Percentiles rank a stretch among this genome's conserved stretches.
Evolutionary conservation across 2,797 vertebrate genomes (phyloP).

Genomic region (Philypnodon macrostomus): DNA sequence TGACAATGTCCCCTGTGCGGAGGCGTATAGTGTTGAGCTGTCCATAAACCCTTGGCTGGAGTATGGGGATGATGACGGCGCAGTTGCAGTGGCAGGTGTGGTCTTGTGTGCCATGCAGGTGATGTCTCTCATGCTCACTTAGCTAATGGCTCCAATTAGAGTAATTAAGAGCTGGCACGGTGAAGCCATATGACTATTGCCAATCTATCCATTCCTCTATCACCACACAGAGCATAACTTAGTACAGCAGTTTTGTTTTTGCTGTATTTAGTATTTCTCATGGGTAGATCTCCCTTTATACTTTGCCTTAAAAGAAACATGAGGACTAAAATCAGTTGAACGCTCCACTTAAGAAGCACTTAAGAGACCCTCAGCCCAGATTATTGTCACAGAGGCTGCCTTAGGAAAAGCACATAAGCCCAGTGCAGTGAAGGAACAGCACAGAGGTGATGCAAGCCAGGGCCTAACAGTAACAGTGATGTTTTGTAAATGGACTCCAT

Average conservation of each 20-base stretch:
- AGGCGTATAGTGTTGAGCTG: constrained; percentile 30
- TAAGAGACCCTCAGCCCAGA: constrained; percentile 68
- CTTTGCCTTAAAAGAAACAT: constrained; percentile 65
- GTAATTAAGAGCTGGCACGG: constrained; percentile 80
- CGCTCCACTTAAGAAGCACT: constrained; percentile 68
- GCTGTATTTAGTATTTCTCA: constrained; percentile 25
- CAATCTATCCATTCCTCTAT: constrained; percentile 45
- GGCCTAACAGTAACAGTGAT: constrained; percentile 75
- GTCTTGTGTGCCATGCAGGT: constrained; percentile 70
- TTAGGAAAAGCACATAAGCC: constrained; percentile 27
- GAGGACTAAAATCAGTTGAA: constrained; percentile 64
- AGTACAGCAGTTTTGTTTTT: constrained; percentile 34
- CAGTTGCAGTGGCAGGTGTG: constrained; percentile 64
- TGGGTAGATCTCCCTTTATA: constrained; percentile 26
- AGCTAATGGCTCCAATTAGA: constrained; percentile 81
- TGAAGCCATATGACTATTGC: constrained; percentile 48
- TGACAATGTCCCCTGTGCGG: constrained; percentile 3
- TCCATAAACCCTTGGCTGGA: constrained; percentile 42
- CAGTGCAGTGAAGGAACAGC: constrained; percentile 39
- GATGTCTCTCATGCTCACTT: constrained; percentile 75
- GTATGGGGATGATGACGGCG: constrained; percentile 52
- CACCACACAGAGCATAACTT: constrained; percentile 35
- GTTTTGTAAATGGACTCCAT: constrained; percentile 70
- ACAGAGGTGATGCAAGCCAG: constrained; percentile 57
- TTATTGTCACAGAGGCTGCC: constrained; percentile 54